Evolutionary conservation across 2,888 invertebrate species (phyloP).

Genomic region (Linnaemya vulpina): DNA sequence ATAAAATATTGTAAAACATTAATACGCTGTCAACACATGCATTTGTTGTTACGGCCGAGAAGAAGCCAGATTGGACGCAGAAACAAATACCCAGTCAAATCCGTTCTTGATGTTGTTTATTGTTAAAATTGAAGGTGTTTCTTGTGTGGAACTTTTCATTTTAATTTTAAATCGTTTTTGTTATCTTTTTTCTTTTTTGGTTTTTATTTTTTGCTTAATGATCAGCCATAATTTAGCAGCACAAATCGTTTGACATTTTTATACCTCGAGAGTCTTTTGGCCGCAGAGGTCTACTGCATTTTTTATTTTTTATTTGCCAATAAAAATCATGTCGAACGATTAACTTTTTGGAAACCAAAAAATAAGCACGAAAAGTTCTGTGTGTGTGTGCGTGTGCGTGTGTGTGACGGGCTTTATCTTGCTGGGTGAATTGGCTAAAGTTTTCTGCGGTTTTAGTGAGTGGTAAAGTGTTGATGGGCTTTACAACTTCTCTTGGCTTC

Average conservation of each 20-base stretch:
- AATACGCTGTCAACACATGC: constrained; percentile 82
- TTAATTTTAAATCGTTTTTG: constrained; percentile 27
- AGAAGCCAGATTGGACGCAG: constrained; percentile 33
- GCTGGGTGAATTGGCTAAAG: neutral
- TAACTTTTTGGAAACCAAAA: constrained; percentile 44
- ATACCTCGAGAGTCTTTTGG: constrained; percentile 73
- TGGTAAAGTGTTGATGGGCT: constrained; percentile 75
- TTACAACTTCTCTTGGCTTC: constrained; percentile 57
- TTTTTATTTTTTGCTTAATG: constrained; percentile 75
- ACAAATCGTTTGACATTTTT: constrained; percentile 81
- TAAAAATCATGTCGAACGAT: constrained; percentile 69
- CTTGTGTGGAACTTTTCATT: constrained; percentile 58
- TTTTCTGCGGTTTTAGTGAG: constrained; percentile 46
- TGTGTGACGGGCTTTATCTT: constrained; percentile 18
- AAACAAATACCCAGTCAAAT: constrained; percentile 34
- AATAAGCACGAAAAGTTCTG: constrained; percentile 20
- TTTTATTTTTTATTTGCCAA: constrained; percentile 47
- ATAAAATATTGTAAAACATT: constrained; percentile 79
- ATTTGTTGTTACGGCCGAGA: constrained; percentile 74
- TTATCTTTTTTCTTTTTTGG: constrained; percentile 29
- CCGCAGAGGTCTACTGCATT: constrained; percentile 32
- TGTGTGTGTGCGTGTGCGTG: too few species aligned
- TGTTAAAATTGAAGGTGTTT: constrained; percentile 63
- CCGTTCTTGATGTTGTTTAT: constrained; percentile 47
- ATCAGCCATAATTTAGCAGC: constrained; percentile 79